phyloP scores from a whole-genome alignment of 2,113 vertebrate species.

The Uropsilus gracilis region DNA sequence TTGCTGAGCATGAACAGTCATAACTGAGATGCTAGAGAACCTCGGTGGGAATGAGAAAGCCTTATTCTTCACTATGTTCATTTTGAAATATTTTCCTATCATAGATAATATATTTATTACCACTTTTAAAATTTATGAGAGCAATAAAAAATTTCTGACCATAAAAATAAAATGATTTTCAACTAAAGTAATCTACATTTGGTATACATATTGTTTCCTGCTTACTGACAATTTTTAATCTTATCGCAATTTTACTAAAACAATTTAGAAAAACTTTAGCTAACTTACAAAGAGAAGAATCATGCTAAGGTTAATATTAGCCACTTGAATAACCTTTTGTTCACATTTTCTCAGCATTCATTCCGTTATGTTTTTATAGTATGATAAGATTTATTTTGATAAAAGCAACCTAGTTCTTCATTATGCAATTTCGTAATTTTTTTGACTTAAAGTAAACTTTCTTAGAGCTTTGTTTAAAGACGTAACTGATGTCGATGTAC shows the following conservation, averaged over 20 bases:
- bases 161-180: not conserved
- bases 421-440: not conserved
- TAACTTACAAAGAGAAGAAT: slow-evolving; percentile 44
- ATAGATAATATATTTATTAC: not conserved
- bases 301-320: slow-evolving; percentile 26
- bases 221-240: slow-evolving; percentile 11
- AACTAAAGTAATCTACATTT: not conserved
- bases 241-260: slow-evolving; percentile 42
- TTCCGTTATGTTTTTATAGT: not conserved
- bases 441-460: slow-evolving; percentile 41
- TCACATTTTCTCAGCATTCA: not conserved
- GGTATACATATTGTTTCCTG: not conserved
- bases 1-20: not conserved
- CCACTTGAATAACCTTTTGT: not conserved
- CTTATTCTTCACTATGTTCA: not conserved
- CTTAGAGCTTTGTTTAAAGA: not conserved
- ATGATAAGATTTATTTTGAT: slow-evolving; percentile 5
- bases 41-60: not conserved
- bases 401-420: slow-evolving; percentile 30
- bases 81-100: not conserved
- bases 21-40: not conserved
- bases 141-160: not conserved
- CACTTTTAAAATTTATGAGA: slow-evolving; percentile 23
- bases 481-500: not conserved
- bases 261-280: slow-evolving; percentile 31